Conservation (phyloP, 2,113 vertebrate genomes). For the Marmota flaviventris region DNA sequence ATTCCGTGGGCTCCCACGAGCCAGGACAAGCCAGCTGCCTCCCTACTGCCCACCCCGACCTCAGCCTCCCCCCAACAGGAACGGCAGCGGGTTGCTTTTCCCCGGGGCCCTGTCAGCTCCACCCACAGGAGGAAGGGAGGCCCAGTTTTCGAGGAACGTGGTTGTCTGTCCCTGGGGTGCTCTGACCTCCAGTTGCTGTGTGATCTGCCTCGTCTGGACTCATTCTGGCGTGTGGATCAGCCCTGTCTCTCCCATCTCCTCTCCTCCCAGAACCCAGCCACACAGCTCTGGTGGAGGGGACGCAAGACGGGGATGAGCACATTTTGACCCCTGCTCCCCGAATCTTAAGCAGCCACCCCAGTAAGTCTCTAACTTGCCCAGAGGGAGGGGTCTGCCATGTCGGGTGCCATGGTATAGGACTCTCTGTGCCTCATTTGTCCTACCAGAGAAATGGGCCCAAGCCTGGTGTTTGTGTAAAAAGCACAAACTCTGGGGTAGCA, state of each 20-base stretch:
- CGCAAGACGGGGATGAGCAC: background rate
- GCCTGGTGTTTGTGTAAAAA: background rate
- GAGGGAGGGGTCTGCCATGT: background rate
- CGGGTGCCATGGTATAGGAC: fast-evolving
- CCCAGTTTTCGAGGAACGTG: constrained; percentile 65
- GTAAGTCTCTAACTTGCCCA: background rate
- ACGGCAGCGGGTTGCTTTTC: constrained; percentile 16
- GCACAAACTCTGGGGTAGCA: too few species aligned
- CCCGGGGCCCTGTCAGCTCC: constrained; percentile 62
- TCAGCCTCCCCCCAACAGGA: background rate
- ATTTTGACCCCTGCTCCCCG: background rate
- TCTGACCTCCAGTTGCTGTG: constrained; percentile 47
- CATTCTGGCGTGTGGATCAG: background rate
- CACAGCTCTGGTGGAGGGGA: constrained; percentile 46
- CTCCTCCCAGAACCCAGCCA: background rate
- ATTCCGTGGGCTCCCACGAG: background rate
- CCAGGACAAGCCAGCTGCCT: background rate
- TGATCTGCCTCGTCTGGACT: background rate
- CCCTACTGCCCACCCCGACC: background rate
- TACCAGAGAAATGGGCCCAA: too few species aligned
- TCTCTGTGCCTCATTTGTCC: background rate
- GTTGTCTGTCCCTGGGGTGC: constrained; percentile 68
- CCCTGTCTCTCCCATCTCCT: background rate
- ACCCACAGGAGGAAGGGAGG: constrained; percentile 10
- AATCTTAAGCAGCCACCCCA: background rate